A percentile compares a stretch with the other conserved stretches of the same genome.
Conservation (phyloP, 2,888 invertebrate genomes). For the Digitonthophagus gazella region DNA sequence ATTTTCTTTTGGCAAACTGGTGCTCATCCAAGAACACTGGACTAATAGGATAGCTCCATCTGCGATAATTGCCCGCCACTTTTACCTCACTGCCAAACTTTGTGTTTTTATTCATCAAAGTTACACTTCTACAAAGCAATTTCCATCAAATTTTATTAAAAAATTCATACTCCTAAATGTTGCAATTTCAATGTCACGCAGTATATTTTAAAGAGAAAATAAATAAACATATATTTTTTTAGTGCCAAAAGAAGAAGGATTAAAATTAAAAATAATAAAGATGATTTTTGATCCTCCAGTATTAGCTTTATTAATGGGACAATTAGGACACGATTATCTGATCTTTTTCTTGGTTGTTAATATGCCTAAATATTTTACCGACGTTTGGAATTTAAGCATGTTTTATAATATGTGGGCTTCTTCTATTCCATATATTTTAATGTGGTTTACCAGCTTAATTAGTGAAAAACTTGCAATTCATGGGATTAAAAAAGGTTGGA, state of each 20-base stretch:
- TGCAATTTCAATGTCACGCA: too few relatives aligned
- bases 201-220: too few relatives aligned
- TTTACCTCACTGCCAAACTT: too few relatives aligned
- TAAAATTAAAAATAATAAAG: not conserved
- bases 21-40: too few relatives aligned
- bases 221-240: not conserved
- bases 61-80: too few relatives aligned
- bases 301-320: slow-evolving; percentile 17
- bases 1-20: too few relatives aligned
- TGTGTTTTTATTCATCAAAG: too few relatives aligned
- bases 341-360: not conserved
- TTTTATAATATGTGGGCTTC: not conserved
- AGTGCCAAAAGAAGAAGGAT: not conserved
- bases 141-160: too few relatives aligned
- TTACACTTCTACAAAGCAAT: too few relatives aligned
- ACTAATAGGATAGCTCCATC: too few relatives aligned
- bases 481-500: not conserved
- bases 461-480: not conserved
- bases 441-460: not conserved
- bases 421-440: not conserved
- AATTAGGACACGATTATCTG: slow-evolving; percentile 12
- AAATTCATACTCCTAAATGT: too few relatives aligned
- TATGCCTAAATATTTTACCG: slow-evolving; percentile 6
- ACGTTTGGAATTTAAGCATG: not conserved
- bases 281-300: slow-evolving; percentile 11